Percentiles rank a stretch among this genome's conserved stretches.
These are phyloP conservation scores for Lates calcarifer DNA, from an alignment of 2,113 vertebrate genomes.

Conservation along the genomic window DNA sequence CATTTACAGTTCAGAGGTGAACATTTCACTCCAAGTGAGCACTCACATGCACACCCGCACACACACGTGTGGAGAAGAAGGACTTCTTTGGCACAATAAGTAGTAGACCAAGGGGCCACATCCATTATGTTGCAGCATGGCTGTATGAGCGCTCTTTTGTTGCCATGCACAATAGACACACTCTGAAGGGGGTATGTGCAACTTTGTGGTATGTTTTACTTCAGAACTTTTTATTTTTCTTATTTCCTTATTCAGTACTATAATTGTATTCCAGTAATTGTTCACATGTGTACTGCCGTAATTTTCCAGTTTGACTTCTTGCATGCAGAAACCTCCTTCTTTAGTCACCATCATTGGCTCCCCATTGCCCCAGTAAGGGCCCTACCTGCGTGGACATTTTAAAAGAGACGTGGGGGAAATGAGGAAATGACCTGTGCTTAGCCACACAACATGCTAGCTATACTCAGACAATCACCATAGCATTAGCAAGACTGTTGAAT, in stretches of 20 bases:
- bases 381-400: slow-evolving; percentile 66
- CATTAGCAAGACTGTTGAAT: slow-evolving; percentile 71
- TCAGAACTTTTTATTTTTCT: neutral
- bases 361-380: slow-evolving; percentile 47
- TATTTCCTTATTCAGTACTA: slow-evolving; percentile 16
- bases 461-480: slow-evolving; percentile 75
- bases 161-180: slow-evolving; percentile 61
- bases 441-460: slow-evolving; percentile 75
- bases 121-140: slow-evolving; percentile 61
- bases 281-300: slow-evolving; percentile 24
- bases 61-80: slow-evolving; percentile 18
- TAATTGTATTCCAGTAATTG: slow-evolving; percentile 31
- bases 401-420: slow-evolving; percentile 72
- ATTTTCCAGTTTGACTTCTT: slow-evolving; percentile 47
- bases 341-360: slow-evolving; percentile 36
- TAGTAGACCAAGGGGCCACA: slow-evolving; percentile 47
- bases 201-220: slow-evolving; percentile 54
- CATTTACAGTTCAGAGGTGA: slow-evolving; percentile 36
- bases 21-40: slow-evolving; percentile 26
- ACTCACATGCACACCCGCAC: neutral
- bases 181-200: slow-evolving; percentile 37
- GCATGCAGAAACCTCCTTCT: slow-evolving; percentile 30
- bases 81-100: slow-evolving; percentile 54
- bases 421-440: slow-evolving; percentile 78
- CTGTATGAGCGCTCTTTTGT: slow-evolving; percentile 61